Evolutionary conservation across 2,113 vertebrate genomes (phyloP), one percentile per base, ranked within the genome.

Genomic region (Muntiacus muntjak): DNA sequence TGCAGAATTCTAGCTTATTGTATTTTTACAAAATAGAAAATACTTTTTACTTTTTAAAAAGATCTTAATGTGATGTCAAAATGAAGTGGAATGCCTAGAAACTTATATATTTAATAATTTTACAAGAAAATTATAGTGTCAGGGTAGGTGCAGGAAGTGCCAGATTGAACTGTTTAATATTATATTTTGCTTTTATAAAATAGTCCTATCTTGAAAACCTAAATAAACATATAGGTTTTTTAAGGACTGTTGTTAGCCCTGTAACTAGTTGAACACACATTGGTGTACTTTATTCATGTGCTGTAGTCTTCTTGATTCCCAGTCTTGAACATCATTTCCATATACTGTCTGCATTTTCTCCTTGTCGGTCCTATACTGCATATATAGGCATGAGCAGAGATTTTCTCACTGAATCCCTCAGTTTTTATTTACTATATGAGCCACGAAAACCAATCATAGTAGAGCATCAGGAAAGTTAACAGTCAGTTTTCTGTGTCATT

Each of bases 21-120:
- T 58, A 36, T 83, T 95, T 98, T 96, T 97, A 67, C 0, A 87
- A 91, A 92, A 64, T 67, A 92, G 74, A 89, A 82, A 16, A 76
- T 40, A 74, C 43, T 95, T 54, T n/a, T 47, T 92, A 60, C 12
- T 67, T 83, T 89, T 94, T 67, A 43, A 12, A 43, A 94, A 95
- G 78, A 76, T 82, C 52, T 81, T 92, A 84, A 81, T 54, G 30
- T 95, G 30, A 79, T 57, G 40, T 91, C 58, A 83, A 26, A 94
- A 74, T 79, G n/a, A 97, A 97, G 5, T 93, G 23, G 36, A 96
- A 88, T 93, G 47, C 47, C n/a, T 85, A 36, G 23, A 90, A 79
- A 89, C 52, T 12, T 94, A 15, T 89, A 3, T 89, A 45, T 89
- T 97, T 96, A 43, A 95, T 36, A 17, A n/a, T 82, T 93, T 6